Evolutionary conservation across 2,113 vertebrate species (phyloP).

Genomic region (Megaceryle torquata): DNA sequence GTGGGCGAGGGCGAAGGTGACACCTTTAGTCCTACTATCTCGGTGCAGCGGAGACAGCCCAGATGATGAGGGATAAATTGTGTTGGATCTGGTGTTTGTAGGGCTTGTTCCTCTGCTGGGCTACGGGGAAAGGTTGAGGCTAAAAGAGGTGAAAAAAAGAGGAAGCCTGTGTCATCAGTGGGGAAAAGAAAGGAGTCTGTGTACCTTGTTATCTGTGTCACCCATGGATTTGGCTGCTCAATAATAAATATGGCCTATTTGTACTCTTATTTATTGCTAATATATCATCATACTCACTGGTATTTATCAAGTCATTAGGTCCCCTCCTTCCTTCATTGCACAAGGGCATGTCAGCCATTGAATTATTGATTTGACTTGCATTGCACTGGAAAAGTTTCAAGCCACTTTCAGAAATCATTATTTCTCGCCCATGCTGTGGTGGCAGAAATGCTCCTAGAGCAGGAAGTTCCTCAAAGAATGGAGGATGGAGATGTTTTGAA

Average conservation of each 20-base stretch:
- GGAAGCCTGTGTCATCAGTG: neutral
- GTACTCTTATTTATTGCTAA: neutral
- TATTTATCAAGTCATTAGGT: neutral
- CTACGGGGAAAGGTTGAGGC: neutral
- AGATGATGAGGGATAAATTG: accelerated
- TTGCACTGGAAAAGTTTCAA: neutral
- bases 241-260: neutral
- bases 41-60: too few species aligned
- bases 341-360: neutral
- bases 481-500: neutral
- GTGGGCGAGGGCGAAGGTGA: too few species aligned
- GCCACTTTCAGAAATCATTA: neutral
- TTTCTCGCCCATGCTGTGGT: neutral
- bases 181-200: neutral
- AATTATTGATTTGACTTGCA: neutral
- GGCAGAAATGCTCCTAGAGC: neutral
- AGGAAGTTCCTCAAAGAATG: neutral
- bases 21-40: neutral
- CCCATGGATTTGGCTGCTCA: neutral
- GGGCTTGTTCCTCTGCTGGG: neutral
- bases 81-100: neutral
- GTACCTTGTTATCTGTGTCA: neutral
- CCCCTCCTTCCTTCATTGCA: neutral
- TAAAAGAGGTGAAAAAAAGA: neutral
- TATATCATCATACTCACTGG: neutral